Evolutionary conservation across 1,140 invertebrate genomes (phyloP).

Genomic region (Drosophila melanica): DNA sequence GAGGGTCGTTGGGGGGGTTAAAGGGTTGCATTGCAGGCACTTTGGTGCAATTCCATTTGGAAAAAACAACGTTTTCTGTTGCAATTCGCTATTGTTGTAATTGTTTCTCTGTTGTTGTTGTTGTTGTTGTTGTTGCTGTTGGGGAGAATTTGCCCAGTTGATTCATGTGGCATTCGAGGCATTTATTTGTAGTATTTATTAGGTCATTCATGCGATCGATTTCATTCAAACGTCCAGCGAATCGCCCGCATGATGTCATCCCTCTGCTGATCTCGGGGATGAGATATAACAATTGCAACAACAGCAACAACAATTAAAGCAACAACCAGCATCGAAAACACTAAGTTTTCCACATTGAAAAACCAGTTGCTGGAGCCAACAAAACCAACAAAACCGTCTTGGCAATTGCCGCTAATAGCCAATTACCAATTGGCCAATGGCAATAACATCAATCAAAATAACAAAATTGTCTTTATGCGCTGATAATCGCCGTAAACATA

Average conservation of each 20-base stretch:
- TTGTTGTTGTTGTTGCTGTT: slow-evolving; percentile 12
- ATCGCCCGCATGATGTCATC: slow-evolving; percentile 63
- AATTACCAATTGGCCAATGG: neutral
- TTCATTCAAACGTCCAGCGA: slow-evolving; percentile 56
- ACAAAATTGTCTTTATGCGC: neutral
- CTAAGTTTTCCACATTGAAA: slow-evolving; percentile 9
- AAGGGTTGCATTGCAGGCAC: neutral
- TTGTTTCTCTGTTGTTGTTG: too few relatives aligned
- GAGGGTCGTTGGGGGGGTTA: neutral
- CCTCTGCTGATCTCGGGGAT: slow-evolving; percentile 35
- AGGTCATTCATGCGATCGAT: slow-evolving; percentile 80
- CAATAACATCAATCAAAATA: slow-evolving; percentile 21
- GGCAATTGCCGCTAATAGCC: neutral
- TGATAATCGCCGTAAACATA: slow-evolving; percentile 2
- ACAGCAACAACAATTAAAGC: slow-evolving; percentile 44
- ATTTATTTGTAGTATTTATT: slow-evolving; percentile 66
- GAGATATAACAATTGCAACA: slow-evolving; percentile 16
- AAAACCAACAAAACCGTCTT: neutral
- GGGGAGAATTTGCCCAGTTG: slow-evolving; percentile 40
- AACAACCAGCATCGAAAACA: slow-evolving; percentile 12
- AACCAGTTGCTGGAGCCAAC: neutral
- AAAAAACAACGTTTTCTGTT: neutral
- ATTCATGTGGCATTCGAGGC: slow-evolving; percentile 52
- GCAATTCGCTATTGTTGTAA: too few relatives aligned
- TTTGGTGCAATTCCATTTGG: slow-evolving; percentile 28